Conservation (phyloP, 2,888 invertebrate species). For the Anthoptus insignis region DNA sequence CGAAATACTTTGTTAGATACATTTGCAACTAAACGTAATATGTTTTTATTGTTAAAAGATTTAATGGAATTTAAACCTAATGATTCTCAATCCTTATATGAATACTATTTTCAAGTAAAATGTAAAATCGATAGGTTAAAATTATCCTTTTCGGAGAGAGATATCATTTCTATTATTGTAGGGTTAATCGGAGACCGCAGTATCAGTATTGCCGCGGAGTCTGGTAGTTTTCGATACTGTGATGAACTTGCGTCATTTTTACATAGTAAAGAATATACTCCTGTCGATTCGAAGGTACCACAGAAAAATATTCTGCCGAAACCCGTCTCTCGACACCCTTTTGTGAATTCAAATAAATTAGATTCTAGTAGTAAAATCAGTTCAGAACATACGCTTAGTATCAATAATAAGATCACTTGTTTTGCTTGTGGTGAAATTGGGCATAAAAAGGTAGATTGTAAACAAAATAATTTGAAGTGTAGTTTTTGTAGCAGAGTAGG, state of each 20-base stretch:
- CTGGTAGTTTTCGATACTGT: neutral
- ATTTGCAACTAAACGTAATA: constrained; percentile 47
- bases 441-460: constrained; percentile 36
- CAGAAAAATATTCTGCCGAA: neutral
- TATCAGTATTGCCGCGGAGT: neutral
- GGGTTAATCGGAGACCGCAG: constrained; percentile 48
- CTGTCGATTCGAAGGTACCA: neutral
- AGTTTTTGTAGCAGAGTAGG: constrained; percentile 44
- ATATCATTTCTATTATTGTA: constrained; percentile 50
- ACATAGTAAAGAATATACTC: constrained; percentile 28
- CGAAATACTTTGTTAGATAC: constrained; percentile 47
- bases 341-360: neutral
- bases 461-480: constrained; percentile 42
- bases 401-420: constrained; percentile 29
- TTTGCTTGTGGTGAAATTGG: constrained; percentile 43
- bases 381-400: neutral
- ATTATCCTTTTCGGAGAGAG: constrained; percentile 45
- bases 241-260: constrained; percentile 2
- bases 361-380: neutral
- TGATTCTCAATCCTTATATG: constrained; percentile 45
- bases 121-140: constrained; percentile 45
- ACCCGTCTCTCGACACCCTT: neutral
- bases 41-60: constrained; percentile 44
- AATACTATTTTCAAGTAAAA: constrained; percentile 50
- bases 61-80: constrained; percentile 40